Base-by-base conservation (phyloP, 2,797 vertebrate species). In the Sebastes flavidus region DNA sequence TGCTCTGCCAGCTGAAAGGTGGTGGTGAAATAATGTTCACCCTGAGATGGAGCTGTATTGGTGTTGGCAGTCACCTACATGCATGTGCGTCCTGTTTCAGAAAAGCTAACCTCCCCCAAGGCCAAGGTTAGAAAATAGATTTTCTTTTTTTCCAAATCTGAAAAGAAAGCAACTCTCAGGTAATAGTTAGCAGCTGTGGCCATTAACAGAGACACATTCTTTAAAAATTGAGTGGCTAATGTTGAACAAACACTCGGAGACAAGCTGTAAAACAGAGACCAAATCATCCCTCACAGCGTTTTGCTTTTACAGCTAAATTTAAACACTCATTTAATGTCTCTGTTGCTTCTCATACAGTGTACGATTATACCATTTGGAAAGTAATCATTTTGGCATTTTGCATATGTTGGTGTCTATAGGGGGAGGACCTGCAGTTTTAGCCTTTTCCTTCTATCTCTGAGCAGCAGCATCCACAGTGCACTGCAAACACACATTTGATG, bases 131-230 rank as follows among this genome's bases (percentile, higher is more conserved):
- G 73, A 85, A 91, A 92, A 90, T 84, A 91, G 56, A 27, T n/a
- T 61, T 73, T 38, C 65, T 72, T 66, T 32, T 30, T 65, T 32
- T n/a, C 66, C 42, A 82, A 85, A 89, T 77, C 38, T 78, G 77
- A 82, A 87, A 83, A 78, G 78, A 89, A 91, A 91, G 78, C 87
- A 68, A 76, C 55, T 72, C 54, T 78, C 81, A 80, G 89, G 90
- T 91, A 94, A 94, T 90, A 18, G 89, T 88, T 90, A 79, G 63
- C 92, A 94, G 91, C 90, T 92, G 93, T 59, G 46, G 38, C 85
- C 67, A 85, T 85, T 84, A 78, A 46, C 65, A 56, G 32, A 71
- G 58, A 65, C 78, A 74, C 63, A 63, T 85, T 84, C 75, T 86
- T 88, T 32, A 34, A 58, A 79, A 88, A 87, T 54, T n/a, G 62